phyloP scores from a whole-genome alignment of 2,888 invertebrate species.

The Cerceris ruficornis region DNA sequence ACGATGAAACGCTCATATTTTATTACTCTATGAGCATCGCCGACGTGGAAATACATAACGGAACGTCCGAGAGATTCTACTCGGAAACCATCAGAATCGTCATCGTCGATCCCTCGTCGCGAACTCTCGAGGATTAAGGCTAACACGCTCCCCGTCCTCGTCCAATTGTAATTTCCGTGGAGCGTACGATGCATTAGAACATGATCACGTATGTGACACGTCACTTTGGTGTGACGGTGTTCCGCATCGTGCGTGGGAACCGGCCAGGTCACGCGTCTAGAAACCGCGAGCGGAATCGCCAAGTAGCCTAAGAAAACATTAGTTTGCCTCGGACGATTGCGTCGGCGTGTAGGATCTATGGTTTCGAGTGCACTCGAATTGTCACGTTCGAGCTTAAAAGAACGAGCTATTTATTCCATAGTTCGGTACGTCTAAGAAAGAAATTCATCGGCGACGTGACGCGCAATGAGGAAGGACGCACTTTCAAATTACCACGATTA shows the following conservation, averaged over 20 bases:
- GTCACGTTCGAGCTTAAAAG: constrained; percentile 46
- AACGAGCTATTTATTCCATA: constrained; percentile 28
- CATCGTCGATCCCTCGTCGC: not conserved
- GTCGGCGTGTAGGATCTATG: constrained; percentile 58
- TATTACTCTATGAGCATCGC: not conserved
- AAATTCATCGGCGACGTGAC: constrained; percentile 17
- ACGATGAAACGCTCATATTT: too few relatives aligned
- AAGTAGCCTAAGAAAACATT: constrained; percentile 71
- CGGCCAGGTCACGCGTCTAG: constrained; percentile 78
- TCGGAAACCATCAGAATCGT: not conserved
- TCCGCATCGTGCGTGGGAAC: constrained; percentile 80
- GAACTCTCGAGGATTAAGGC: constrained; percentile 9
- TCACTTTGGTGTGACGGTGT: constrained; percentile 74
- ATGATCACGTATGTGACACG: constrained; percentile 79
- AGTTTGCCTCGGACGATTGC: constrained; percentile 63
- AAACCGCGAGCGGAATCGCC: constrained; percentile 77
- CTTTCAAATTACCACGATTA: too few relatives aligned
- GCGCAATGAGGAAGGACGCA: not conserved
- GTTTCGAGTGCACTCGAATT: constrained; percentile 64
- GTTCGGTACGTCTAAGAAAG: not conserved
- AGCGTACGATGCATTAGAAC: constrained; percentile 74
- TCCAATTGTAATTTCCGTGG: constrained; percentile 71
- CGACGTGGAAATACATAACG: not conserved
- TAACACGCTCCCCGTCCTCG: constrained; percentile 36
- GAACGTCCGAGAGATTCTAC: too few relatives aligned